Evolutionary conservation across 2,797 vertebrate genomes (phyloP).

Genomic region (Erethizon dorsatum): DNA sequence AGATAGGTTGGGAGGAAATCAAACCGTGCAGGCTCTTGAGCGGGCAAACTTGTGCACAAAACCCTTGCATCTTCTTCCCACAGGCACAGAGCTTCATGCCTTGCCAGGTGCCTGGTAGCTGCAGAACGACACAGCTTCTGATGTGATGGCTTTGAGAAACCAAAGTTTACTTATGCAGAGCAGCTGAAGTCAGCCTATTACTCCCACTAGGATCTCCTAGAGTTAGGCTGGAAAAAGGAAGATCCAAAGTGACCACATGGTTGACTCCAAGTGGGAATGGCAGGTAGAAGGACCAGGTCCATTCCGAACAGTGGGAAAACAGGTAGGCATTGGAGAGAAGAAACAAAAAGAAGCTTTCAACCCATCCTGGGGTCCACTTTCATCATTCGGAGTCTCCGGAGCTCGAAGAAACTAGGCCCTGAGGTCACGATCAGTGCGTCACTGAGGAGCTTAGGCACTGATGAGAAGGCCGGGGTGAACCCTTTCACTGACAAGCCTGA

Average conservation of each 20-base stretch:
- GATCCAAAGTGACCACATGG: fast-evolving
- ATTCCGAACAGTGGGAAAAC: background rate
- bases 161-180: background rate
- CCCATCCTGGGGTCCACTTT: fast-evolving
- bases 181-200: background rate
- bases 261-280: background rate
- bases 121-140: background rate
- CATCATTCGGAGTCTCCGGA: background rate
- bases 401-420: background rate
- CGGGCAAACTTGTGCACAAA: background rate
- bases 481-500: background rate
- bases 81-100: fast-evolving
- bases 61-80: background rate
- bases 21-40: slow-evolving; percentile 37
- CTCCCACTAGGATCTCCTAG: too few species aligned
- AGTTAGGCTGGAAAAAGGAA: background rate
- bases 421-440: background rate
- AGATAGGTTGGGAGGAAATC: slow-evolving; percentile 54
- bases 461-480: too few species aligned
- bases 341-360: background rate
- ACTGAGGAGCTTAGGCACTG: too few species aligned
- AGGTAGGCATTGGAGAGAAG: background rate
- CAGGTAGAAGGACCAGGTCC: background rate
- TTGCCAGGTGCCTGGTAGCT: fast-evolving
- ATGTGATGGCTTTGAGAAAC: background rate